These are phyloP conservation scores for Ostrea edulis DNA, from an alignment of 1,140 invertebrate genomes.

Conservation along the genomic window DNA sequence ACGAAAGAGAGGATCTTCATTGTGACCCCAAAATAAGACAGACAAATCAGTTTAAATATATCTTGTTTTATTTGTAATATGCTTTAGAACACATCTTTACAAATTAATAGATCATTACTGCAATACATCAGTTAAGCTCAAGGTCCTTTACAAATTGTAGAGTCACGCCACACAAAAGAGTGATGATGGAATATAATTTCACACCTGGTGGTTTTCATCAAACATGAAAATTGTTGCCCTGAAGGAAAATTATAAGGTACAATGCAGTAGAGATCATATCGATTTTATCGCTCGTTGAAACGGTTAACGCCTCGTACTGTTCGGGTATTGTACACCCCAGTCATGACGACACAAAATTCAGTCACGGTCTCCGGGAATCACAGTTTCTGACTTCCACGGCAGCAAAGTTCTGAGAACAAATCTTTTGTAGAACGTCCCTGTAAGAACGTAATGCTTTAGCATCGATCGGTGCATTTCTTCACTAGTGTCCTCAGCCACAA, in stretches of 20 bases:
- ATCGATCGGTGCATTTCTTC: not conserved
- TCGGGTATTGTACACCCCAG: not conserved
- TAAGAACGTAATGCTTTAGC: not conserved
- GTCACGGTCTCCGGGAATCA: not conserved
- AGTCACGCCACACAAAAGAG: not conserved
- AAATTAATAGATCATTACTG: not conserved
- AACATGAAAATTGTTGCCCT: not conserved
- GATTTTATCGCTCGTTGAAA: not conserved
- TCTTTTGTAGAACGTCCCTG: not conserved
- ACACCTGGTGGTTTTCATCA: not conserved
- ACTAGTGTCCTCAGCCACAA: not conserved
- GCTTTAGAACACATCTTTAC: not conserved
- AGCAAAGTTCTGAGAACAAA: not conserved
- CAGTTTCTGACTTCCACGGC: not conserved
- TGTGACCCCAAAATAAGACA: not conserved
- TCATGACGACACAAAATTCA: not conserved
- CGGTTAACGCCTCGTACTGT: conserved; percentile 17
- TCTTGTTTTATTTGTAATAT: not conserved
- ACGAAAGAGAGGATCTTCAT: not conserved
- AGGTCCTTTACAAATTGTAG: not conserved
- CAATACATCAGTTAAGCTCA: not conserved
- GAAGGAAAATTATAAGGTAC: not conserved
- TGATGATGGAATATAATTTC: conserved; percentile 32
- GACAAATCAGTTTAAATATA: not conserved
- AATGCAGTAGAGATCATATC: not conserved